These are phyloP conservation scores for Calidris pygmaea DNA, from an alignment of 2,113 vertebrate species.

Conservation along the genomic window DNA sequence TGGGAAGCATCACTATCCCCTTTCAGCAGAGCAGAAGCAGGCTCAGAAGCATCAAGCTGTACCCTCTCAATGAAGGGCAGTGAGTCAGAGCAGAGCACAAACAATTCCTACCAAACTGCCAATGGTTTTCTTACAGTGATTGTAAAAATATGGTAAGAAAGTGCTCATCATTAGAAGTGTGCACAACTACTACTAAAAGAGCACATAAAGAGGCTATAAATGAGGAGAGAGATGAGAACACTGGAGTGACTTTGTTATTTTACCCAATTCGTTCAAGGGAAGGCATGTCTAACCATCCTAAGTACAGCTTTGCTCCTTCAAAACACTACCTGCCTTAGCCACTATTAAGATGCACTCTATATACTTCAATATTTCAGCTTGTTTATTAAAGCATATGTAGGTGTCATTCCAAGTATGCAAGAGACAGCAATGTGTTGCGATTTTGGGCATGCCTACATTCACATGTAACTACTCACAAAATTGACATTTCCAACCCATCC, in stretches of 20 bases:
- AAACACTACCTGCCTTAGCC: neutral
- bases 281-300: neutral
- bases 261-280: neutral
- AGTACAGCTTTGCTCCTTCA: neutral
- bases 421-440: neutral
- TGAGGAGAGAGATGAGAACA: neutral
- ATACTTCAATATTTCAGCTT: neutral
- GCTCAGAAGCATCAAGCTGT: neutral
- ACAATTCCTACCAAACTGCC: neutral
- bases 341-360: neutral
- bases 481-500: neutral
- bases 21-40: neutral
- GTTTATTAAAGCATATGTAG: neutral
- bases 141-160: neutral
- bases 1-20: neutral
- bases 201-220: neutral
- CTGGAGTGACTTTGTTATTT: neutral
- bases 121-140: rapidly evolving
- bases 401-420: neutral
- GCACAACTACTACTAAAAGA: neutral
- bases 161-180: neutral
- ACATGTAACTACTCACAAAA: neutral
- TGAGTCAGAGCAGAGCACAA: neutral
- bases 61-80: neutral
- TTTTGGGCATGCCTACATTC: neutral